phyloP scores from a whole-genome alignment of 2,797 vertebrate genomes.

The Buphagus erythrorhynchus region DNA sequence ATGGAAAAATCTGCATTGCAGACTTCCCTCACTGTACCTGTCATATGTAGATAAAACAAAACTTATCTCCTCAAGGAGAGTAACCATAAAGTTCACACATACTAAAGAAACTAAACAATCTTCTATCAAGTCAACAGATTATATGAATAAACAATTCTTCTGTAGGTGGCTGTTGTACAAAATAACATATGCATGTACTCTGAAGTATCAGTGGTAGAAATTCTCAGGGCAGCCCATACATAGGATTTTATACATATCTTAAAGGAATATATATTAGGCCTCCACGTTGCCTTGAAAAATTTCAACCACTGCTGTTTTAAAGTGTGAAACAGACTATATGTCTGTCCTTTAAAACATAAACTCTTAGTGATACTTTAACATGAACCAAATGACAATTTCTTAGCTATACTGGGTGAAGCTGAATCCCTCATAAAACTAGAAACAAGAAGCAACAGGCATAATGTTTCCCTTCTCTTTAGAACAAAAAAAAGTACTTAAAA shows the following conservation, averaged over 20 bases:
- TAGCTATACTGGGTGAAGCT: background rate
- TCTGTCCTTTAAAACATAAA: background rate
- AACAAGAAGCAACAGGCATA: background rate
- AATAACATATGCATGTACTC: background rate
- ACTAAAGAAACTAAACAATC: background rate
- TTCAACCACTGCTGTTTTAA: background rate
- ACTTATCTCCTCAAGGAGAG: background rate
- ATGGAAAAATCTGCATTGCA: background rate
- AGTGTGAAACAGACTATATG: background rate
- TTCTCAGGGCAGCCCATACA: background rate
- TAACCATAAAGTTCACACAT: background rate
- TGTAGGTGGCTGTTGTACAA: background rate
- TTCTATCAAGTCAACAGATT: background rate
- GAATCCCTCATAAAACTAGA: background rate
- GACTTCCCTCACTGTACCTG: background rate
- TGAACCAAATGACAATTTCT: background rate
- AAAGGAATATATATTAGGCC: background rate
- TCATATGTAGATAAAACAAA: background rate
- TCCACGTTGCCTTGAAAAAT: background rate
- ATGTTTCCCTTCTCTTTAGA: background rate
- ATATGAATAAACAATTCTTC: background rate
- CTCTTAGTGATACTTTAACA: background rate
- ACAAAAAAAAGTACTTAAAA: background rate
- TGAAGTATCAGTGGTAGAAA: background rate
- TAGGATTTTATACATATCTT: background rate